Base-by-base conservation (phyloP, 2,797 vertebrate species). In the Centroberyx gerrardi region DNA sequence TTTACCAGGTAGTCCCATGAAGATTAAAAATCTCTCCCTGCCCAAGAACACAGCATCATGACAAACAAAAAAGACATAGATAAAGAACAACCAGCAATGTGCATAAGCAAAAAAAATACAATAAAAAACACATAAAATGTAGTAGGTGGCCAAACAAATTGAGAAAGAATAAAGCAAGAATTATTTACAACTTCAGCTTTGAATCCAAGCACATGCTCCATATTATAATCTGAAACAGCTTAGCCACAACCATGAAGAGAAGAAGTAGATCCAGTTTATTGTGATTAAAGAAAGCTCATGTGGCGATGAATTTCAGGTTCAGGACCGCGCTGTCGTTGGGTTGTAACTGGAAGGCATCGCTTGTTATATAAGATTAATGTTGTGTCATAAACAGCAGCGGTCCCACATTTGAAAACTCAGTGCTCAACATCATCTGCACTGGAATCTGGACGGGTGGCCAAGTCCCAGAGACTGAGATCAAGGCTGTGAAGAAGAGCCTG, bases 301-400 rank as follows among this genome's bases (percentile, higher is more conserved):
- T 58, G 1, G n/a, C 2, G 68, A 48, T 38, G 72, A 67, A 54
- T 52, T 65, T 66, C 54, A 2, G 62, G 63, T 72, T 75, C 77
- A 74, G 59, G 54, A 55, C 53, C 10, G 3, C 0, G 48, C 60
- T 64, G 66, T 63, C 28, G 17, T 59, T 51, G 10, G 14, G 63
- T 65, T 53, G 71, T 65, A 62, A 27, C 66, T 28, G 73, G 56
- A 62, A 59, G 49, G 52, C 68, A 67, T 67, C 2, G 46, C 62
- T 70, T 68, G 68, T 88, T 86, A 70, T 76, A 74, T 69, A 77
- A 85, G 74, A 80, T 59, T 74, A 59, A 87, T 79, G 73, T 76
- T 2, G 77, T 59, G 72, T 82, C 54, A 52, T 5, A 49, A 76
- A 67, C 68, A 18, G 68, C 68, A 18, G 56, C 59, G 22, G 31